These are phyloP conservation scores for Halictus rubicundus DNA, from an alignment of 1,140 invertebrate genomes.

Conservation along the genomic window DNA sequence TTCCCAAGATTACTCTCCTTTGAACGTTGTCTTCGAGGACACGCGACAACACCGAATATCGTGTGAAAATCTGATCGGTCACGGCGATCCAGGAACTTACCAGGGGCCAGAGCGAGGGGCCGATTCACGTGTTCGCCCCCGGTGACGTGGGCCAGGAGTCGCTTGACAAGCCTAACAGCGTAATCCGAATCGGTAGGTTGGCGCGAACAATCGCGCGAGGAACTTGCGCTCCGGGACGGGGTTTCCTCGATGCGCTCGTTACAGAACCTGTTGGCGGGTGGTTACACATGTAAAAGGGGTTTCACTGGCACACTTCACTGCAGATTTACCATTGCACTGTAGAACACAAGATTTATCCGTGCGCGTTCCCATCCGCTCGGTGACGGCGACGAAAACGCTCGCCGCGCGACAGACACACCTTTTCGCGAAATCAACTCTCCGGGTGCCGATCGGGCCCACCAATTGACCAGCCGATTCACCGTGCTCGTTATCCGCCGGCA, in stretches of 20 bases:
- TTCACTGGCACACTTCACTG: background rate
- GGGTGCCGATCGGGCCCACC: background rate
- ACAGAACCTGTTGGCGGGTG: background rate
- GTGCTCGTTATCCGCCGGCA: slow-evolving; percentile 20
- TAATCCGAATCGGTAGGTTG: slow-evolving; percentile 50
- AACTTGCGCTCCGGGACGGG: too few species aligned
- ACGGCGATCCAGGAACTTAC: slow-evolving; percentile 48
- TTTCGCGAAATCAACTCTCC: background rate
- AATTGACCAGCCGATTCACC: slow-evolving; percentile 10
- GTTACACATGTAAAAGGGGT: background rate
- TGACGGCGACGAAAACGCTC: background rate
- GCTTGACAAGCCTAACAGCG: slow-evolving; percentile 38
- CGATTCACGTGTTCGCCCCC: slow-evolving; percentile 60
- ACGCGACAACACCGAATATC: slow-evolving; percentile 18
- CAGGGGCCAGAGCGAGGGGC: slow-evolving; percentile 51
- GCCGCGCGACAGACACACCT: background rate
- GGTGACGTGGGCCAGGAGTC: slow-evolving; percentile 51
- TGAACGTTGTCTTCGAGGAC: slow-evolving; percentile 4
- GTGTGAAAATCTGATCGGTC: background rate
- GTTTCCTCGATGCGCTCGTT: background rate
- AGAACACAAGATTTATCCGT: background rate
- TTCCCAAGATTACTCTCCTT: slow-evolving; percentile 61
- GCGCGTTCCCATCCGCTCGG: background rate
- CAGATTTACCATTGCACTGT: background rate
- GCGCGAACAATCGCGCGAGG: background rate